phyloP scores from a whole-genome alignment of 2,797 vertebrate species.

The Enteromius trimaculatus region DNA sequence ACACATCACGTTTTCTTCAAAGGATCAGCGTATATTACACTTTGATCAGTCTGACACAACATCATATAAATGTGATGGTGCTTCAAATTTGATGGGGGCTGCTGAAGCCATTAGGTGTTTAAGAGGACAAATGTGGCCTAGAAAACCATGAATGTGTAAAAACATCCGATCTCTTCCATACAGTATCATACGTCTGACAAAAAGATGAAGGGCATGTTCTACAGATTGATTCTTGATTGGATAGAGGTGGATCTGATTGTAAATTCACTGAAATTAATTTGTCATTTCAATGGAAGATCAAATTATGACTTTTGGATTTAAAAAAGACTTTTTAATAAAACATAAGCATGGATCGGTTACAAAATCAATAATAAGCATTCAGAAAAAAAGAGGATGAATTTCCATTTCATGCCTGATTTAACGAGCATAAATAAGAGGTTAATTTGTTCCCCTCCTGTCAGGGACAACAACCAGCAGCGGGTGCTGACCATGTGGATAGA shows the following conservation, averaged over 20 bases:
- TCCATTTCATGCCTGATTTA: neutral
- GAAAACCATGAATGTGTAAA: neutral
- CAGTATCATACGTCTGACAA: too few relatives aligned
- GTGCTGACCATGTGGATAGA: constrained; percentile 53
- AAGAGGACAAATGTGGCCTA: neutral
- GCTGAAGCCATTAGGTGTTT: neutral
- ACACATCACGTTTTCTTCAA: neutral
- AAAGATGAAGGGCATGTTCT: too few relatives aligned
- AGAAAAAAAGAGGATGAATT: neutral
- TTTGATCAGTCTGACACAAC: neutral
- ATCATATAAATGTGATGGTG: neutral
- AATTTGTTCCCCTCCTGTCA: constrained; percentile 25
- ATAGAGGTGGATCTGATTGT: too few relatives aligned
- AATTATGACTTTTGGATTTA: neutral
- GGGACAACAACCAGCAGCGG: constrained; percentile 65
- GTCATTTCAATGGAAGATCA: neutral
- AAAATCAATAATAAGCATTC: neutral
- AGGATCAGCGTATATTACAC: neutral
- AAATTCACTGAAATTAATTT: too few relatives aligned
- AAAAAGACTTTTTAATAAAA: neutral
- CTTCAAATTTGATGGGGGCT: neutral
- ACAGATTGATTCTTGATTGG: too few relatives aligned
- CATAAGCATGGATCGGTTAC: neutral
- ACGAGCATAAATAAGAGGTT: neutral
- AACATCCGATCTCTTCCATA: neutral